phyloP scores from a whole-genome alignment of 2,113 vertebrate species.

The Syngnathus typhle region DNA sequence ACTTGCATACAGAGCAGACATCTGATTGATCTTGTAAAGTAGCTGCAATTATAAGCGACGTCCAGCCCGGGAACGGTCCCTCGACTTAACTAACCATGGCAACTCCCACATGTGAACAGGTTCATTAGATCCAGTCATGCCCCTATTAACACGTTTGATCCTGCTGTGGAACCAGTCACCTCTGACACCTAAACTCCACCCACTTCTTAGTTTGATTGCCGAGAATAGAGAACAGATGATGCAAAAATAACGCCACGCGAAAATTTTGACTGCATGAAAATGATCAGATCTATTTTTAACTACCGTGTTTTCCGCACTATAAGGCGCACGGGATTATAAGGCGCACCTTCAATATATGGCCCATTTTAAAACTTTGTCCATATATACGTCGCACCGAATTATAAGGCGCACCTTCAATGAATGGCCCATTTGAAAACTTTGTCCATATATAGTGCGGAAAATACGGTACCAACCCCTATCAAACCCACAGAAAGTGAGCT shows the following conservation, averaged over 20 bases:
- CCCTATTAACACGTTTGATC: constrained; percentile 37
- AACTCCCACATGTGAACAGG: constrained; percentile 22
- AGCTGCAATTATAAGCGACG: constrained; percentile 62
- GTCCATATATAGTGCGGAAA: too few species aligned
- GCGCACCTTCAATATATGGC: too few species aligned
- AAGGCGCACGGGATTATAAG: too few species aligned
- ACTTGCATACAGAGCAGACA: constrained; percentile 63
- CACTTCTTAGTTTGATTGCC: constrained; percentile 40
- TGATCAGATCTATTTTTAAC: neutral
- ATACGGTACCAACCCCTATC: too few species aligned
- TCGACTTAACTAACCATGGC: constrained; percentile 1
- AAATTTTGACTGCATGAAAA: neutral
- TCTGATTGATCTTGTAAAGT: constrained; percentile 70
- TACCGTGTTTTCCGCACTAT: too few species aligned
- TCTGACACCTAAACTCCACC: constrained; percentile 35
- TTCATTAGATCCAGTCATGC: constrained; percentile 20
- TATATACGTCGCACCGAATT: too few species aligned
- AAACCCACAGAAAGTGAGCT: neutral
- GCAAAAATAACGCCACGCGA: neutral
- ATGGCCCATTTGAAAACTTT: too few species aligned
- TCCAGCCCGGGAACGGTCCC: constrained; percentile 4
- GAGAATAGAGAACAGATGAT: constrained; percentile 28
- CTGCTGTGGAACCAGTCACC: constrained; percentile 25
- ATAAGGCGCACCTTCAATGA: too few species aligned
- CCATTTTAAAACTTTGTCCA: too few species aligned